Conservation (phyloP, 2,888 invertebrate genomes). For the Eupithecia vulgata region DNA sequence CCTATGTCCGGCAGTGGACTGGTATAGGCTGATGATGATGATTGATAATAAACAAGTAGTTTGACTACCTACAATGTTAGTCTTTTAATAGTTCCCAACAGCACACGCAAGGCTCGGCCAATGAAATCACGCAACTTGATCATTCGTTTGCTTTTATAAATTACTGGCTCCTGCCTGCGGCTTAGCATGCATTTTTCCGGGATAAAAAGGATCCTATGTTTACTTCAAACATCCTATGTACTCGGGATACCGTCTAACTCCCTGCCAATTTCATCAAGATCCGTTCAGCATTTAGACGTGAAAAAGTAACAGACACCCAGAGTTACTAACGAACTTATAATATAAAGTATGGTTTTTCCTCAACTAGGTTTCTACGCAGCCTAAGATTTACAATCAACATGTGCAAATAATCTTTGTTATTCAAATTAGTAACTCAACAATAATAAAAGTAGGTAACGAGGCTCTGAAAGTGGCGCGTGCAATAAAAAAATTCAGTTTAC, state of each 20-base stretch:
- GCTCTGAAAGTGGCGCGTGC: background rate
- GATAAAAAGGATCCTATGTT: background rate
- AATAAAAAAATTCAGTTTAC: conserved; percentile 3
- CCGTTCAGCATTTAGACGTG: background rate
- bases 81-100: background rate
- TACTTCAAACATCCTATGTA: too few species aligned
- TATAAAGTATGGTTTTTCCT: too few species aligned
- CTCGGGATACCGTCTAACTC: background rate
- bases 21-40: too few species aligned
- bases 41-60: background rate
- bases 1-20: too few species aligned
- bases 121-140: conserved; percentile 16
- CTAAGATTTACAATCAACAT: background rate
- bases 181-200: too few species aligned
- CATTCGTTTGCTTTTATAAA: background rate
- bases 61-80: background rate
- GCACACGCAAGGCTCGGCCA: conserved; percentile 20
- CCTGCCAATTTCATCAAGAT: background rate
- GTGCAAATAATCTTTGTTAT: conserved; percentile 13
- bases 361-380: background rate
- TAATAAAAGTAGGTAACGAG: conserved; percentile 8
- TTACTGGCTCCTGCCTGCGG: background rate
- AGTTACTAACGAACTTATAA: too few species aligned
- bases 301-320: too few species aligned
- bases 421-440: conserved; percentile 4